Conservation (phyloP, 2,113 vertebrate genomes). For the Cromileptes altivelis region DNA sequence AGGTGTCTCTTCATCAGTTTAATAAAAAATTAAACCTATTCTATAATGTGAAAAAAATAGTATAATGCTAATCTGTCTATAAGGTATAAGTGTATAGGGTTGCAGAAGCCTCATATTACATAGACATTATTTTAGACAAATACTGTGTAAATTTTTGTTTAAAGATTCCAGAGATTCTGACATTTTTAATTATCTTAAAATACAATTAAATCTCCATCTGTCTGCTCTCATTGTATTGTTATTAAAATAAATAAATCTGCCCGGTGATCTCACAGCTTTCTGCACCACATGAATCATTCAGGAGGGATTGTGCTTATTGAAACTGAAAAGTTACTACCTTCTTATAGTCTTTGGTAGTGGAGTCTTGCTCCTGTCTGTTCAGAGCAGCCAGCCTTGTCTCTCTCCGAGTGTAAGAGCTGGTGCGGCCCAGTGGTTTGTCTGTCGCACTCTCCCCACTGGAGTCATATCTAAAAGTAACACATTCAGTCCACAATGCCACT, state of each 20-base stretch:
- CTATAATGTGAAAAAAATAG: too few species aligned
- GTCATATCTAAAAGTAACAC: constrained; percentile 86
- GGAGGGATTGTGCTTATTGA: background rate
- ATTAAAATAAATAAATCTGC: constrained; percentile 10
- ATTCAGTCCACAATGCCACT: constrained; percentile 13
- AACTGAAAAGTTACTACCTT: constrained; percentile 82
- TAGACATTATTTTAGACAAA: too few species aligned
- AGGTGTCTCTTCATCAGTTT: too few species aligned
- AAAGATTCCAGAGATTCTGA: background rate
- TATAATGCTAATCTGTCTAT: too few species aligned
- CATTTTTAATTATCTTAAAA: background rate
- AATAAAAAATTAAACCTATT: too few species aligned
- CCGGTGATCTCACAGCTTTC: constrained; percentile 6
- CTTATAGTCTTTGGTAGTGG: constrained; percentile 90
- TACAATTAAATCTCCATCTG: background rate
- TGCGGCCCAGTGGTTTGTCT: constrained; percentile 86
- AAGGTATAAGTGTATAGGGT: too few species aligned
- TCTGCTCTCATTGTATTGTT: background rate
- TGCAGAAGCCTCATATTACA: too few species aligned
- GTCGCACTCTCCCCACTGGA: constrained; percentile 85
- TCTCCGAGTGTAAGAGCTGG: constrained; percentile 89
- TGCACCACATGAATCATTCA: background rate
- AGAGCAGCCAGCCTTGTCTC: constrained; percentile 90
- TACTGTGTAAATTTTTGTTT: background rate
- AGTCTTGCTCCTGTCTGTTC: constrained; percentile 83